These are phyloP conservation scores for Boulengerochromis microlepis DNA, from an alignment of 2,113 vertebrate genomes.

Conservation along the genomic window DNA sequence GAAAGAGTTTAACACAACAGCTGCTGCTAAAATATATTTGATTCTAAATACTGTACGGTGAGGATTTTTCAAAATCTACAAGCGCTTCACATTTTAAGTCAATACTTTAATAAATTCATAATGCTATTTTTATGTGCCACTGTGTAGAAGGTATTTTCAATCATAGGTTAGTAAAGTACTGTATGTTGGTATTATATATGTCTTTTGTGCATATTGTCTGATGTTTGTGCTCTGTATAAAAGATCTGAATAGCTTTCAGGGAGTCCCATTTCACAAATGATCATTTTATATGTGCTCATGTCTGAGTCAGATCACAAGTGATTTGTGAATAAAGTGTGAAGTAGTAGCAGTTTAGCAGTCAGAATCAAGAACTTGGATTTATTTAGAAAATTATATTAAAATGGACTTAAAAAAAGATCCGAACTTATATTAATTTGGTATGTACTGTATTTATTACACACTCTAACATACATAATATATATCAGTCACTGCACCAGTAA, in stretches of 20 bases:
- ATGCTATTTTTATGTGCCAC: not conserved
- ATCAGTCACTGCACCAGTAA: not conserved
- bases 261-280: accelerated
- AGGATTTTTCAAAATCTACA: not conserved
- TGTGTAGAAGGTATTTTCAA: not conserved
- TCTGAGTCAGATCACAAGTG: not conserved
- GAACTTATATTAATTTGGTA: accelerated
- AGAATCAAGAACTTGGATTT: not conserved
- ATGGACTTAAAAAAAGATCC: not conserved
- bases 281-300: not conserved
- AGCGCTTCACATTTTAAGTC: not conserved
- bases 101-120: not conserved
- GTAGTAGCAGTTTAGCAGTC: not conserved
- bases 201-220: not conserved
- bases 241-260: not conserved
- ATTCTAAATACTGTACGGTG: not conserved
- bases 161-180: accelerated
- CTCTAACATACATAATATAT: not conserved
- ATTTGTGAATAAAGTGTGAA: not conserved
- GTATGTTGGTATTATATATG: not conserved
- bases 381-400: not conserved
- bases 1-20: not conserved
- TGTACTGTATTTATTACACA: not conserved
- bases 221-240: not conserved
- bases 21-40: not conserved